These are phyloP conservation scores for Proisotoma minuta DNA, from an alignment of 2,888 invertebrate species.

Conservation along the genomic window DNA sequence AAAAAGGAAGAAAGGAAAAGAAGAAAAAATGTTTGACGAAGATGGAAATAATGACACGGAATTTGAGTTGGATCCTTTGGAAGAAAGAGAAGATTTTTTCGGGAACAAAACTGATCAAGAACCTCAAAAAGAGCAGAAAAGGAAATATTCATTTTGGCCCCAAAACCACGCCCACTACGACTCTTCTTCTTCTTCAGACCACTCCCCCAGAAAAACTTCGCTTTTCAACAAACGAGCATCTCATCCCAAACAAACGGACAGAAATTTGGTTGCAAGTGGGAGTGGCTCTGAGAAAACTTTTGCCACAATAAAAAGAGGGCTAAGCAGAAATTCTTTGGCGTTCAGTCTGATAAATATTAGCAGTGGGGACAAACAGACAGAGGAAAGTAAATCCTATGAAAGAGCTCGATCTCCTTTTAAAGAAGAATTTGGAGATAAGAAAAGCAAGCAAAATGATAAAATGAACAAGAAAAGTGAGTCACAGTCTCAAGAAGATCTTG, in stretches of 20 bases:
- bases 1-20: background rate
- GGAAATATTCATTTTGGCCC: background rate
- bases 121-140: background rate
- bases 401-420: background rate
- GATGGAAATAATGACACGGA: slow-evolving; percentile 28
- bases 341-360: background rate
- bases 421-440: background rate
- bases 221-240: no score
- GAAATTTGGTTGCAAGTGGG: background rate
- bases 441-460: background rate
- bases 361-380: no score
- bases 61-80: slow-evolving; percentile 37
- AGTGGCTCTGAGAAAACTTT: background rate
- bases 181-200: background rate
- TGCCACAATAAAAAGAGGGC: background rate
- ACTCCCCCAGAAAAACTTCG: background rate
- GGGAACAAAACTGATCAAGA: slow-evolving; percentile 16
- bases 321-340: background rate
- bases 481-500: background rate
- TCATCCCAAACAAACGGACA: no score
- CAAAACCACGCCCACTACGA: background rate
- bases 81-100: slow-evolving; percentile 31
- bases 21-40: background rate
- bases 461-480: background rate
- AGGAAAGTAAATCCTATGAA: background rate